A percentile compares a stretch with the other conserved stretches of the same genome.
These are phyloP conservation scores for Pemphigus obesinymphae DNA, from an alignment of 1,140 invertebrate genomes.

Conservation along the genomic window DNA sequence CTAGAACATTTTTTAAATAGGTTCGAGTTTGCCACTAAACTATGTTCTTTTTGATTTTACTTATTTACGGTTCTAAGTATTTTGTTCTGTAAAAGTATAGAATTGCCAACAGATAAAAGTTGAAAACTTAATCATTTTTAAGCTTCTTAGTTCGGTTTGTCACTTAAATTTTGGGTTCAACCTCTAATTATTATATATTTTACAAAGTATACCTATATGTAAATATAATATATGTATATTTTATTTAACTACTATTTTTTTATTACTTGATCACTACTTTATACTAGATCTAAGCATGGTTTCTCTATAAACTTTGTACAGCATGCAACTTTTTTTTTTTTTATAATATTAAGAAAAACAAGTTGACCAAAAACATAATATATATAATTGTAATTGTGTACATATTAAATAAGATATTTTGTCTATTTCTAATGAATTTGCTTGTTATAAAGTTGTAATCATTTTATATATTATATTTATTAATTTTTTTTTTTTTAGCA, in stretches of 20 bases:
- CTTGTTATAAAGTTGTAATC: not conserved
- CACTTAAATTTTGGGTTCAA: too few relatives aligned
- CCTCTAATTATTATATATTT: too few relatives aligned
- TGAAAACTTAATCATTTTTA: too few relatives aligned
- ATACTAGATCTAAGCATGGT: not conserved
- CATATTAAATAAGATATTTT: too few relatives aligned
- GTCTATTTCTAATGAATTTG: not conserved
- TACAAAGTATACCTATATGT: not conserved
- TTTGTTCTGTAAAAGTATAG: too few relatives aligned
- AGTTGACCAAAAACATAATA: not conserved
- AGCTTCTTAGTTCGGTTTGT: too few relatives aligned
- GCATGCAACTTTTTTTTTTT: not conserved
- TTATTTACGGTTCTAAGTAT: too few relatives aligned
- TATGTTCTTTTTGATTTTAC: too few relatives aligned
- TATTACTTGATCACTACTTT: not conserved
- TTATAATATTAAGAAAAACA: not conserved
- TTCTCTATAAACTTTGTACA: not conserved
- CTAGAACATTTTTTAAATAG: too few relatives aligned
- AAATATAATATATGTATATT: not conserved
- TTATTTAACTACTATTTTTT: not conserved
- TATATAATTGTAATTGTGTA: not conserved
- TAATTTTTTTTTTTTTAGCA: constrained; percentile 17
- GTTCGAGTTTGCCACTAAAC: too few relatives aligned
- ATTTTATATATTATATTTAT: not conserved
- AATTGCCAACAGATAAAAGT: too few relatives aligned